phyloP scores from a whole-genome alignment of 2,797 vertebrate genomes.

The Argya squamiceps region DNA sequence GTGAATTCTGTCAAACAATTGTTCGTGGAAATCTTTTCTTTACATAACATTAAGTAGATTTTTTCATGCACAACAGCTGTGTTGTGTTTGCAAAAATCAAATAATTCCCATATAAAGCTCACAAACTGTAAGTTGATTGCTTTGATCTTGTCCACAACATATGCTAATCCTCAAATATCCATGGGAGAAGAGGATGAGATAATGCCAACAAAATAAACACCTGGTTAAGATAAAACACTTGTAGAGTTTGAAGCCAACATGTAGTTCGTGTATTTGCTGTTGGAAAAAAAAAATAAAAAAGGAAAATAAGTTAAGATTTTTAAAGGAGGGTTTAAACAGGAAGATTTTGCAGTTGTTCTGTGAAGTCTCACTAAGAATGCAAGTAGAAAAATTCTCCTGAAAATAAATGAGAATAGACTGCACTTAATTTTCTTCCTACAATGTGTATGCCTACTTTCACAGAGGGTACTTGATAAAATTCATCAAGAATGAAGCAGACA shows the following conservation, averaged over 20 bases:
- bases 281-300: neutral
- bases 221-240: constrained; percentile 33
- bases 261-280: neutral
- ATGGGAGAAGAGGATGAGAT: constrained; percentile 7
- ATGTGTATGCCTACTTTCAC: neutral
- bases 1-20: constrained; percentile 43
- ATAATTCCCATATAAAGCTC: constrained; percentile 38
- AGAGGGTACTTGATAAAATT: neutral
- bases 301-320: neutral
- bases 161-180: constrained; percentile 48
- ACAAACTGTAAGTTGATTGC: constrained; percentile 43
- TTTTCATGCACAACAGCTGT: constrained; percentile 37
- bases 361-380: neutral
- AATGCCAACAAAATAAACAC: constrained; percentile 34
- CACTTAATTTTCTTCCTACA: neutral
- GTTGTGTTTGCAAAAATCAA: constrained; percentile 49
- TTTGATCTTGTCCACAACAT: constrained; percentile 49
- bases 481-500: neutral
- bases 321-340: neutral
- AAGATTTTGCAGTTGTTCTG: neutral
- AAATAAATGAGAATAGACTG: neutral
- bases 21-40: constrained; percentile 17
- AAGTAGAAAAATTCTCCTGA: neutral
- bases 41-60: constrained; percentile 28
- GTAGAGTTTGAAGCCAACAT: neutral